Percentiles rank a stretch among this genome's conserved stretches.
Conservation (phyloP, 1,140 invertebrate genomes). For the Drosophila sturtevanti region DNA sequence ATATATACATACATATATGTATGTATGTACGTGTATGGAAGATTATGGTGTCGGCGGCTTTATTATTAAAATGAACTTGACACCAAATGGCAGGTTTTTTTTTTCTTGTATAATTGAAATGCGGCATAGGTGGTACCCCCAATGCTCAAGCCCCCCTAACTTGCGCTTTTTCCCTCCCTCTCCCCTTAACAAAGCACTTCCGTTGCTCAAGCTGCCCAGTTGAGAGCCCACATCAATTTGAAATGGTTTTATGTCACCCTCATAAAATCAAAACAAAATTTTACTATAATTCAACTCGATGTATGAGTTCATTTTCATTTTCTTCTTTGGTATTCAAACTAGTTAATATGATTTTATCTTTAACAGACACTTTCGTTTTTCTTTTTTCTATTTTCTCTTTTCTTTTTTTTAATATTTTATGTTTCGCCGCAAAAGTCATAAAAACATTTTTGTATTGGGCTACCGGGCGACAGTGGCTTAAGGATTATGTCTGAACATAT, state of each 20-base stretch:
- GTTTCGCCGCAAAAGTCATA: constrained; percentile 54
- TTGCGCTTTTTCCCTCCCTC: constrained; percentile 11
- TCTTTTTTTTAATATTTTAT: constrained; percentile 24
- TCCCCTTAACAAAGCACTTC: constrained; percentile 62
- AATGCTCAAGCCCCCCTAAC: constrained; percentile 29
- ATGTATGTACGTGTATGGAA: background rate
- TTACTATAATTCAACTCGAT: background rate
- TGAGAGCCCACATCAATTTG: constrained; percentile 17
- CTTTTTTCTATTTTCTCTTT: too few relatives aligned
- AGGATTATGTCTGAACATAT: constrained; percentile 42
- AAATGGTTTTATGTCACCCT: constrained; percentile 53
- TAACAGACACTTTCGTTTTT: constrained; percentile 38
- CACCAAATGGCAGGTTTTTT: constrained; percentile 64
- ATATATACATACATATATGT: background rate
- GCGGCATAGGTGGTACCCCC: constrained; percentile 56
- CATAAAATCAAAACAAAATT: constrained; percentile 33
- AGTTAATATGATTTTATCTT: constrained; percentile 44
- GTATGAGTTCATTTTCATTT: background rate
- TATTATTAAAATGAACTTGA: constrained; percentile 76
- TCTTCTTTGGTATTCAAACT: constrained; percentile 43
- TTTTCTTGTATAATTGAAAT: constrained; percentile 54
- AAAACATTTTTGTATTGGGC: constrained; percentile 46
- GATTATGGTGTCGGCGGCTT: constrained; percentile 34
- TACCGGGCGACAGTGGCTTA: constrained; percentile 34
- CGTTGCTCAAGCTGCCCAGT: constrained; percentile 21